Percentiles rank a stretch among this genome's conserved stretches.
These are phyloP conservation scores for Strongylocentrotus purpuratus DNA, from an alignment of 35 echinoderm and acorn worm genomes.

Conservation along the genomic window DNA sequence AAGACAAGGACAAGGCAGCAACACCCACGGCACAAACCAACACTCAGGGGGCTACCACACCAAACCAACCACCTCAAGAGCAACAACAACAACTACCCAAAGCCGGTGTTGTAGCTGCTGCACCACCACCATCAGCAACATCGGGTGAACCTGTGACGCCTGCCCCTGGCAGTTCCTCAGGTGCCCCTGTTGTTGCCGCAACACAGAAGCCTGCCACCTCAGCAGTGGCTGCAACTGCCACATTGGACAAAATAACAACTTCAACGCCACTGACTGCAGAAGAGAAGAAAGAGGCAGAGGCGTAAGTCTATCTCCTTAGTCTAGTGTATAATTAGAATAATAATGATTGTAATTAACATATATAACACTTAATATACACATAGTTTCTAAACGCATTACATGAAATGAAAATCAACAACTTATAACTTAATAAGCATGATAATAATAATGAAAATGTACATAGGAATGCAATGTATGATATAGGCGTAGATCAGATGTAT, in stretches of 20 bases:
- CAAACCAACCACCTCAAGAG: background rate
- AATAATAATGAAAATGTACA: too few relatives aligned
- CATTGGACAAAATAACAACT: background rate
- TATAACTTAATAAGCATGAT: too few relatives aligned
- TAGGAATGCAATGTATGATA: too few relatives aligned
- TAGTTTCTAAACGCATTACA: too few relatives aligned
- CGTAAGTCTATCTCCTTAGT: background rate
- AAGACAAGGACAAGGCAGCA: constrained; percentile 24
- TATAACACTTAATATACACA: too few relatives aligned
- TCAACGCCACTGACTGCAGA: background rate
- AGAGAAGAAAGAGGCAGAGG: background rate
- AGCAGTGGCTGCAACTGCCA: background rate
- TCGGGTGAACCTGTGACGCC: background rate
- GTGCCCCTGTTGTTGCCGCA: background rate
- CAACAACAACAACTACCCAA: background rate
- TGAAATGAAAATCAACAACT: too few relatives aligned
- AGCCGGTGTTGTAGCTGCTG: background rate
- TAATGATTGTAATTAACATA: too few relatives aligned
- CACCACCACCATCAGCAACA: background rate
- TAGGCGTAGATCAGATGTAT: too few relatives aligned
- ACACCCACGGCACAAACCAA: background rate
- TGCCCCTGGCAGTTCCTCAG: background rate
- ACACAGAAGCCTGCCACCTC: background rate
- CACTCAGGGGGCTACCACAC: background rate
- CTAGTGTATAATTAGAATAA: too few relatives aligned